Conservation (phyloP, 2,888 invertebrate species). For the Chrysomela aeneicollis region DNA sequence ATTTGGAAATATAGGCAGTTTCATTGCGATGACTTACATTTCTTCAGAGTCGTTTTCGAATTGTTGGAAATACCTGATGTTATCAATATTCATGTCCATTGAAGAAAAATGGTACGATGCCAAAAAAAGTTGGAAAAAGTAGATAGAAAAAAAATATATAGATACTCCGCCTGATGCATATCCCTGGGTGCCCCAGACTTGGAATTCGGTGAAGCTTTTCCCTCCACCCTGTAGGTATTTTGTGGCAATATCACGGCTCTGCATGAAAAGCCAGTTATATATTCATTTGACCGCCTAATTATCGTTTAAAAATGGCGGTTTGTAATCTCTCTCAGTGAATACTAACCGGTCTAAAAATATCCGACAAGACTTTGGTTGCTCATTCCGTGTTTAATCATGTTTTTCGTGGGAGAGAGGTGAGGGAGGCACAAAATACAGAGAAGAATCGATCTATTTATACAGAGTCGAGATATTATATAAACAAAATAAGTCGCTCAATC, state of each 20-base stretch:
- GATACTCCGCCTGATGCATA: too few species aligned
- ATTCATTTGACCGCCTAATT: constrained; percentile 34
- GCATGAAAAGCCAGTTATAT: constrained; percentile 25
- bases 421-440: neutral
- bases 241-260: constrained; percentile 17
- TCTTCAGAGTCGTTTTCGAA: too few species aligned
- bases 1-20: too few species aligned
- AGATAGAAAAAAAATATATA: neutral
- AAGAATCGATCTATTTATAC: constrained; percentile 17
- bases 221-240: constrained; percentile 15
- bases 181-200: neutral
- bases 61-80: too few species aligned
- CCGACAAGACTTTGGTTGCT: constrained; percentile 37
- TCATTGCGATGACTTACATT: too few species aligned
- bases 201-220: neutral
- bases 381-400: constrained; percentile 38
- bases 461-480: constrained; percentile 7
- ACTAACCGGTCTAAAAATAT: constrained; percentile 40
- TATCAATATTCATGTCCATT: too few species aligned
- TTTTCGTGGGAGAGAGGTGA: constrained; percentile 32
- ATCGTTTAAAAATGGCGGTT: constrained; percentile 37
- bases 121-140: too few species aligned
- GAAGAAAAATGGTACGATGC: too few species aligned
- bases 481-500: neutral
- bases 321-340: constrained; percentile 37